These are phyloP conservation scores for Temnothorax ravouxi DNA, from an alignment of 2,888 invertebrate genomes.

Conservation along the genomic window DNA sequence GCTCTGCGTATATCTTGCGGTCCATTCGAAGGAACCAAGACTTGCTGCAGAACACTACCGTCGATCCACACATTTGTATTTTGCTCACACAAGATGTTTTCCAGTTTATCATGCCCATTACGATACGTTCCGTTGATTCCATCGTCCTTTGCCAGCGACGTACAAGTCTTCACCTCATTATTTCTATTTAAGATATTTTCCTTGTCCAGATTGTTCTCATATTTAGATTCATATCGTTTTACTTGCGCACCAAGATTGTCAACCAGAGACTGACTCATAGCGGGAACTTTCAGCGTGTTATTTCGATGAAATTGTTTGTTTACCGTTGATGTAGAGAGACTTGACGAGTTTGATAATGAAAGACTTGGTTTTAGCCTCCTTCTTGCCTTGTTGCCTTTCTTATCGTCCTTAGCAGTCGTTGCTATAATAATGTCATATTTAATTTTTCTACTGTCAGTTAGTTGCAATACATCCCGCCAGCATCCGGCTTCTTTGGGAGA, in stretches of 20 bases:
- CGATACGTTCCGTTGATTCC: neutral
- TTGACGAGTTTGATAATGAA: neutral
- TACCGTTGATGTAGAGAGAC: neutral
- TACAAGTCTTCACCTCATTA: neutral
- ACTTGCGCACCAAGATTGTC: neutral
- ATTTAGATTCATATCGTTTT: neutral
- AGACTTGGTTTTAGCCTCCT: neutral
- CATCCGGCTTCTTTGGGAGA: slow-evolving; percentile 88
- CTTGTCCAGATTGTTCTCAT: neutral
- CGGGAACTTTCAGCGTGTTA: neutral
- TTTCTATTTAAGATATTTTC: slow-evolving; percentile 27
- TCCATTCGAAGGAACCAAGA: neutral
- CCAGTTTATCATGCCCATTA: neutral
- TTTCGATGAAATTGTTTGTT: neutral
- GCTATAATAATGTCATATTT: slow-evolving; percentile 88
- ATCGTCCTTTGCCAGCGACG: slow-evolving; percentile 27
- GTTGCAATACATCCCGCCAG: slow-evolving; percentile 89
- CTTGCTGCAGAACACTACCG: neutral
- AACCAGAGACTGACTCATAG: neutral
- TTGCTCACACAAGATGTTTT: slow-evolving; percentile 11
- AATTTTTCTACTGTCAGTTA: slow-evolving; percentile 89
- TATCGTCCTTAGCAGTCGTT: slow-evolving; percentile 44
- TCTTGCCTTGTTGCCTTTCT: neutral
- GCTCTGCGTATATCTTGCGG: slow-evolving; percentile 73
- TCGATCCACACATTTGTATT: slow-evolving; percentile 17